Evolutionary conservation across 2,888 invertebrate species (phyloP), one percentile per base, ranked within the genome.

Genomic region (Pristionchus fissidentatus): DNA sequence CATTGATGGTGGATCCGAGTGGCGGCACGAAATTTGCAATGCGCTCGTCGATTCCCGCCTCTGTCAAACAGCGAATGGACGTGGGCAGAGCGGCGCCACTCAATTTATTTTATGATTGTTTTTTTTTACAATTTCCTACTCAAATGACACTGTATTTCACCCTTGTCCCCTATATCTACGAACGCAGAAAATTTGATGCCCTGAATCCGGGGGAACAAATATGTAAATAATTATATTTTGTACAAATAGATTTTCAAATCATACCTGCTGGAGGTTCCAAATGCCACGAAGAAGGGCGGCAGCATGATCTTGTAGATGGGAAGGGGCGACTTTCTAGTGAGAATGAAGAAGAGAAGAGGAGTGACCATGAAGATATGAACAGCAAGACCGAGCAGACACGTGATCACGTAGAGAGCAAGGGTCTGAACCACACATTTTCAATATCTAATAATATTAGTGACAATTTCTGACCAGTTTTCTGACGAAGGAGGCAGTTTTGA

Each of bases 191-290:
- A n/a, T n/a, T n/a, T n/a, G n/a, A n/a, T n/a, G n/a, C n/a, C n/a
- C n/a, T 55, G n/a, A n/a, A 19, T 55, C n/a, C 55, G 55, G 55
- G n/a, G n/a, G n/a, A 19, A 55, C 19, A 55, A n/a, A 55, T 55
- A 19, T 55, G 19, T 55, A 55, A 55, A 55, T 22, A 55, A 22
- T 55, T 0, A n/a, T 22, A 55, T n/a, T 55, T 55, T 19, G 19
- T 55, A 22, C 55, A 55, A 55, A 55, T 19, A 55, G 15, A 70
- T 29, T 70, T 35, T 13, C n/a, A 70, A 57, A 75, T 60, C n/a
- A n/a, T 90, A 94, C 94, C 95, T 95, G n/a, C 95, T 95, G 19
- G 95, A 95, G 8, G 95, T 95, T 70, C 95, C 95, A 55, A 95
- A 92, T 19, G 95, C 95, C 1, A 94, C 94, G 60, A 94, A 93